Percentiles rank a stretch among this genome's conserved stretches.
Conservation (phyloP, 1,140 invertebrate species). For the Argopecten irradians region DNA sequence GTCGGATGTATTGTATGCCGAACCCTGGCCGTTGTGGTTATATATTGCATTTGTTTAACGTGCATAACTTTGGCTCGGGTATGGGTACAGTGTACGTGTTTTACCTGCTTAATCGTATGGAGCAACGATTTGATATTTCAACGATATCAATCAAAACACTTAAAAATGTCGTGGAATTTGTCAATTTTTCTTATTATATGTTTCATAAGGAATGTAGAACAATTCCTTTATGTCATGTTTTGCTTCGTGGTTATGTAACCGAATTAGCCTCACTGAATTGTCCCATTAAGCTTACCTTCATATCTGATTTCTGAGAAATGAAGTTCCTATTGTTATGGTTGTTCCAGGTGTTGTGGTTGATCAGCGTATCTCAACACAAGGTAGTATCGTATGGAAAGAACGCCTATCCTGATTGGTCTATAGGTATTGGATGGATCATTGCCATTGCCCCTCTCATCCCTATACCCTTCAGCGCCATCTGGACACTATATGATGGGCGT, state of each 20-base stretch:
- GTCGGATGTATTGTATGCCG: no score
- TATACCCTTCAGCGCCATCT: slow-evolving; percentile 1
- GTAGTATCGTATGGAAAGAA: slow-evolving; percentile 5
- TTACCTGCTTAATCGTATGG: neutral
- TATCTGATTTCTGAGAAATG: neutral
- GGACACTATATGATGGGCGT: neutral
- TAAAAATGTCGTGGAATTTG: no score
- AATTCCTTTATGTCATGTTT: no score
- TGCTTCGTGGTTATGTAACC: no score
- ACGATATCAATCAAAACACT: no score
- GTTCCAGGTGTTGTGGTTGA: neutral
- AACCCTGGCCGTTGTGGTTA: neutral
- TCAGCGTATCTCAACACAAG: neutral
- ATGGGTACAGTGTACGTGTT: neutral
- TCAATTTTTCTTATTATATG: no score
- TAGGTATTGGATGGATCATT: slow-evolving; percentile 25
- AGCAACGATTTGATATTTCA: no score
- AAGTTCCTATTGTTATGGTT: neutral
- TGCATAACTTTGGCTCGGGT: no score
- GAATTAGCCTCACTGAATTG: no score
- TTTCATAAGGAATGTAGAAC: no score
- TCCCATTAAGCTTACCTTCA: neutral
- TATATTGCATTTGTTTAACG: neutral
- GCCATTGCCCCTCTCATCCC: neutral
- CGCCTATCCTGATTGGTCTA: slow-evolving; percentile 14